Evolutionary conservation across 2,113 vertebrate genomes (phyloP), one percentile per base, ranked within the genome.

Genomic region (Mesoclemmys tuberculata): DNA sequence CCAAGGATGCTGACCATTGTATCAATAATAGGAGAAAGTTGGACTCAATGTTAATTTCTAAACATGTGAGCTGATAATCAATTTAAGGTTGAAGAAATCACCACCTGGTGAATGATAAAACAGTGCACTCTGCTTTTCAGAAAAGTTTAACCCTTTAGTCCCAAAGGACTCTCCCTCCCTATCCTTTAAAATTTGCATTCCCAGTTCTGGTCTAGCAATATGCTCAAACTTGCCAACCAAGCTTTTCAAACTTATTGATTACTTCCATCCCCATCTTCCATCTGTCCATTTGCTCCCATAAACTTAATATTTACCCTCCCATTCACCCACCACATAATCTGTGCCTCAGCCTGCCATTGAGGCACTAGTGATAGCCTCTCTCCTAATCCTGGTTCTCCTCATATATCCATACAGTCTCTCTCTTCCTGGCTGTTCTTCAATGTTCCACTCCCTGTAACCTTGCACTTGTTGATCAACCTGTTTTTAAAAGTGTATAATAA

Each of bases 61-160:
- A 89, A 82, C 1, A 0, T 31, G 11, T 1, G 1, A 29, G 44
- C 2, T 5, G 29, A 16, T 2, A 82, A n/a, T 12, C 77, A 80
- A 31, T 54, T 27, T 68, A 4, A 31, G 27, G 56, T 0, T 80
- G 52, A 80, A 86, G 46, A 89, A 87, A 35, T 26, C 77, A 64
- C 84, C 14, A 16, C 79, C 16, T 44, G 26, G 51, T 21, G 61
- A 87, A 88, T 46, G 51, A 85, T 3, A 8, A 86, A 75, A 48
- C 16, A 52, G 8, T 56, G 55, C 2, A 58, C 24, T 35, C 35
- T n/a, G 38, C 38, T 75, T 75, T 75, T 26, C 71, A 44, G 38
- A 75, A 44, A 44, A 75, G 38, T 26, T 38, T 75, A 26, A 74
- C n/a, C 68, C 18, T 74, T 18, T 24, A 41, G 9, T 44, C 22